These are phyloP conservation scores for Hirundo rustica DNA, from an alignment of 2,797 vertebrate genomes.

Conservation along the genomic window DNA sequence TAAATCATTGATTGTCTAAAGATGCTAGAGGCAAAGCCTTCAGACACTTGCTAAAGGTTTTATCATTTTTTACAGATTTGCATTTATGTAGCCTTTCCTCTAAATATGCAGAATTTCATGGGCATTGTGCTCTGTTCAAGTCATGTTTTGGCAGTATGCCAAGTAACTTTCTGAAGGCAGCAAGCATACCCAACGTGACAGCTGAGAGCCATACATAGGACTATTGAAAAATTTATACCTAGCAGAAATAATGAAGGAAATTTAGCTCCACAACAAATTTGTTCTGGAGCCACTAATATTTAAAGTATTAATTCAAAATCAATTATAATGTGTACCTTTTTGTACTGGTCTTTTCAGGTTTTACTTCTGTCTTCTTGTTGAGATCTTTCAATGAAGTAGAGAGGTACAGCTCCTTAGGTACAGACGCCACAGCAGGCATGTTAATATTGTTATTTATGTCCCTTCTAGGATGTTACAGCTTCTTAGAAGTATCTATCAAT, in stretches of 20 bases:
- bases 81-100: background rate
- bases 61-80: background rate
- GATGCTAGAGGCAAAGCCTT: background rate
- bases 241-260: background rate
- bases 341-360: slow-evolving; percentile 89
- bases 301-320: background rate
- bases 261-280: background rate
- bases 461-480: slow-evolving; percentile 29
- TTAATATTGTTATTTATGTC: slow-evolving; percentile 51
- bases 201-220: background rate
- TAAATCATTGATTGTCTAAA: background rate
- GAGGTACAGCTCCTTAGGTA: slow-evolving; percentile 92
- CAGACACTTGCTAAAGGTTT: background rate
- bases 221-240: background rate
- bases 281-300: background rate
- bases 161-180: background rate
- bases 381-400: slow-evolving; percentile 92
- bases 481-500: slow-evolving; percentile 29
- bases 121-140: background rate
- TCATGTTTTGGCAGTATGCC: background rate
- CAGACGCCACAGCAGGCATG: slow-evolving; percentile 93
- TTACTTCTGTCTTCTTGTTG: slow-evolving; percentile 95
- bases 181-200: background rate
- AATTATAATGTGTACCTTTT: slow-evolving; percentile 79
- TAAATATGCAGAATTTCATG: background rate